phyloP scores from a whole-genome alignment of 2,888 invertebrate species.

The Tortrix viridana region DNA sequence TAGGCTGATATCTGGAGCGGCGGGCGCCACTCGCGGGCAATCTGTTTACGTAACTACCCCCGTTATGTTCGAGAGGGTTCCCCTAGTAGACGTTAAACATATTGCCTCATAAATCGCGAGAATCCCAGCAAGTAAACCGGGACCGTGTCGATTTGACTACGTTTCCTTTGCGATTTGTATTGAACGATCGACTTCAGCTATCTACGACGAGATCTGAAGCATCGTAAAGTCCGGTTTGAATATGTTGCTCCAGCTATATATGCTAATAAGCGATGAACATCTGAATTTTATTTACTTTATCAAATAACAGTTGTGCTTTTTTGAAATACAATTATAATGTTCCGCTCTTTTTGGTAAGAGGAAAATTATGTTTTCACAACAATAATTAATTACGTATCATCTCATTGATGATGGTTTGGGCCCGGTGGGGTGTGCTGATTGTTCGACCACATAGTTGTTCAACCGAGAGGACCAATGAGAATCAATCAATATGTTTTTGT shows the following conservation, averaged over 20 bases:
- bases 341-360: too few relatives aligned
- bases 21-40: conserved; percentile 75
- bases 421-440: too few relatives aligned
- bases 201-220: conserved; percentile 9
- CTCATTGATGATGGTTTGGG: too few relatives aligned
- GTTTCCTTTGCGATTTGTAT: conserved; percentile 78
- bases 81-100: conserved; percentile 83
- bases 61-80: conserved; percentile 82
- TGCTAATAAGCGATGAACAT: conserved; percentile 2
- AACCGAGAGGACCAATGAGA: too few relatives aligned
- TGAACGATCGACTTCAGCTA: conserved; percentile 60
- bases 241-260: neutral
- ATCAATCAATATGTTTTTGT: too few relatives aligned
- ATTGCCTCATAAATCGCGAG: conserved; percentile 83
- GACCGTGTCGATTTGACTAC: conserved; percentile 81
- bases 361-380: too few relatives aligned
- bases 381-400: too few relatives aligned
- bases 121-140: conserved; percentile 78
- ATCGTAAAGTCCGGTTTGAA: conserved; percentile 12
- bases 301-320: too few relatives aligned
- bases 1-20: conserved; percentile 69
- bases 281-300: too few relatives aligned
- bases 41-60: conserved; percentile 83
- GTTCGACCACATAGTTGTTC: too few relatives aligned
- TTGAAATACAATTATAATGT: too few relatives aligned